phyloP scores from a whole-genome alignment of 2,888 invertebrate genomes.

The Phoronis australis region DNA sequence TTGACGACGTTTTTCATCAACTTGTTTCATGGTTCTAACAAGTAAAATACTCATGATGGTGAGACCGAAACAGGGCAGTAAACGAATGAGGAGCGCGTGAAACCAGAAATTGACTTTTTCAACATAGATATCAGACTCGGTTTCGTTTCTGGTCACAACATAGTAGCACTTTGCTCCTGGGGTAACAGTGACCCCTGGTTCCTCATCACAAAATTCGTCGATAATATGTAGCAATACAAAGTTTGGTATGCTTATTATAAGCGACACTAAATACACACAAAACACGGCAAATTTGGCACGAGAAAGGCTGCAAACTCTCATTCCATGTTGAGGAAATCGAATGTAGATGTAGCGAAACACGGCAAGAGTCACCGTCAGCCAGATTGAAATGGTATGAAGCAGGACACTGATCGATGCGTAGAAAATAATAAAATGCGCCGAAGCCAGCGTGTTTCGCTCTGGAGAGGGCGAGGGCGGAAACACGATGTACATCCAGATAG shows the following conservation, averaged over 20 bases:
- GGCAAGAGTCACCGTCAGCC: slow-evolving; percentile 86
- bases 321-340: slow-evolving; percentile 67
- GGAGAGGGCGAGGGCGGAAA: slow-evolving; percentile 25
- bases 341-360: slow-evolving; percentile 75
- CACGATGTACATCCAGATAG: slow-evolving; percentile 61
- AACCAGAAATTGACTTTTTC: slow-evolving; percentile 76
- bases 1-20: slow-evolving; percentile 38
- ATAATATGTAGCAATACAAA: slow-evolving; percentile 14
- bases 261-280: slow-evolving; percentile 37
- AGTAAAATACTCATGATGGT: slow-evolving; percentile 62
- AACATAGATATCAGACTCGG: slow-evolving; percentile 28
- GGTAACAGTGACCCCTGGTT: too few relatives aligned
- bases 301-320: slow-evolving; percentile 75
- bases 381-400: slow-evolving; percentile 86
- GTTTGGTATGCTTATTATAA: slow-evolving; percentile 47
- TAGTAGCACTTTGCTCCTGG: slow-evolving; percentile 28
- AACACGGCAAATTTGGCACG: slow-evolving; percentile 78
- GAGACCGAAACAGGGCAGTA: slow-evolving; percentile 81
- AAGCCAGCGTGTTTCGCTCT: slow-evolving; percentile 35
- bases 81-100: slow-evolving; percentile 86
- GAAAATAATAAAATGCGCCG: slow-evolving; percentile 57
- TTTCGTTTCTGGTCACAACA: slow-evolving; percentile 57
- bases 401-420: slow-evolving; percentile 86
- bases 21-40: slow-evolving; percentile 51
- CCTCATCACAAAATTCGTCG: too few relatives aligned